phyloP scores from a whole-genome alignment of 1,140 invertebrate genomes.

The Palaemon carinicauda region DNA sequence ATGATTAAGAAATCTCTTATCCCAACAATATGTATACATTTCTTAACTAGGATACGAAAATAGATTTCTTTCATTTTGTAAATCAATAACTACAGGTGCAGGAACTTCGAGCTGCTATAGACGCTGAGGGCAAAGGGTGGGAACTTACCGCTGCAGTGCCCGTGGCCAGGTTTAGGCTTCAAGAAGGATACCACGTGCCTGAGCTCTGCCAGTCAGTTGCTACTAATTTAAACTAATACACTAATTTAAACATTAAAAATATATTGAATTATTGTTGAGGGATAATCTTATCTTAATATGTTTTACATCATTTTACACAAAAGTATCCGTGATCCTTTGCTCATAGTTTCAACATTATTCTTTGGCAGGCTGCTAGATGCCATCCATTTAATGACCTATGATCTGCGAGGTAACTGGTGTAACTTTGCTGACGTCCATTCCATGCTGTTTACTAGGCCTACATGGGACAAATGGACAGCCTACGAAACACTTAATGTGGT shows the following conservation, averaged over 20 bases:
- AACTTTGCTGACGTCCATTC: constrained; percentile 63
- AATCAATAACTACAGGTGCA: too few species aligned
- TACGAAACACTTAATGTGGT: constrained; percentile 89
- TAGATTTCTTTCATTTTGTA: too few species aligned
- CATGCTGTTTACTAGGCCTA: constrained; percentile 71
- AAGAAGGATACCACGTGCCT: constrained; percentile 88
- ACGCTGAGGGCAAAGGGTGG: constrained; percentile 77
- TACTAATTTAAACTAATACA: too few species aligned
- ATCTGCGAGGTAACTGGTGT: constrained; percentile 65
- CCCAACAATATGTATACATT: too few species aligned
- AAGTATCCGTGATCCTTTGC: too few species aligned
- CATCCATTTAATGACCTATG: constrained; percentile 68
- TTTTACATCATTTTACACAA: too few species aligned
- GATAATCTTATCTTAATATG: too few species aligned
- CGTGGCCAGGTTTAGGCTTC: constrained; percentile 82
- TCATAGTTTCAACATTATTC: too few species aligned
- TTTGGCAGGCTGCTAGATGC: constrained; percentile 65
- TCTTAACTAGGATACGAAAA: too few species aligned
- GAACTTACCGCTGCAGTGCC: constrained; percentile 89
- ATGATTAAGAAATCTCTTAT: too few species aligned
- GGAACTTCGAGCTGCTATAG: constrained; percentile 78
- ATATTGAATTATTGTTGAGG: too few species aligned
- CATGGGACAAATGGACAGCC: constrained; percentile 79
- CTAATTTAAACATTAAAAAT: too few species aligned
- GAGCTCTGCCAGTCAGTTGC: constrained; percentile 76